Conservation (phyloP, 2,113 vertebrate genomes). For the Triplophysa dalaica region DNA sequence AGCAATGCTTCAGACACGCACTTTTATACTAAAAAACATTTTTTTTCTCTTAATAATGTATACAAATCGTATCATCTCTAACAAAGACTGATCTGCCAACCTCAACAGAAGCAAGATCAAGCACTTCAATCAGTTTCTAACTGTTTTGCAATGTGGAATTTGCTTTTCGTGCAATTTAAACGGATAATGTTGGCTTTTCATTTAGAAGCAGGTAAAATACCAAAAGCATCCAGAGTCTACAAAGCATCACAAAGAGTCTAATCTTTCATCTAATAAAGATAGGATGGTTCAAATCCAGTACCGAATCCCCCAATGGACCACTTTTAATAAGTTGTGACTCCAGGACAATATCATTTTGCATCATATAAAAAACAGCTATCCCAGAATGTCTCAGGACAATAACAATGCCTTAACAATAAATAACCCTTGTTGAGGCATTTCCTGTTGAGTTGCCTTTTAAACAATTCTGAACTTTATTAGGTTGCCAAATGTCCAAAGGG, state of each 20-base stretch:
- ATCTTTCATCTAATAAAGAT: slow-evolving; percentile 29
- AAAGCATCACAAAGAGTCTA: slow-evolving; percentile 37
- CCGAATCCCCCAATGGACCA: not conserved
- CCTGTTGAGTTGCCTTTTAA: slow-evolving; percentile 6
- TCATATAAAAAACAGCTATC: not conserved
- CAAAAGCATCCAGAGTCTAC: slow-evolving; percentile 33
- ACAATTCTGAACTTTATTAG: not conserved
- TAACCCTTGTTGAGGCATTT: not conserved
- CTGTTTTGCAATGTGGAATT: slow-evolving; percentile 17
- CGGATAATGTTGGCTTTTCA: slow-evolving; percentile 59
- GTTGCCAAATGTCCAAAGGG: not conserved
- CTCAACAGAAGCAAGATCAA: not conserved
- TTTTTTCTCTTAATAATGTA: too few species aligned
- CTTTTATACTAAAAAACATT: too few species aligned
- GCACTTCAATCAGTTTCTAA: not conserved
- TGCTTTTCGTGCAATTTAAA: slow-evolving; percentile 37
- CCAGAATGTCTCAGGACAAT: not conserved
- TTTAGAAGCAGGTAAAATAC: slow-evolving; percentile 48
- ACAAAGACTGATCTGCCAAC: too few species aligned
- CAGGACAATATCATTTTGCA: slow-evolving; percentile 24
- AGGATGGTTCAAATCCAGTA: slow-evolving; percentile 1
- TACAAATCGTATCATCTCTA: too few species aligned
- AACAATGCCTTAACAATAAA: not conserved
- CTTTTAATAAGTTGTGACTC: not conserved
- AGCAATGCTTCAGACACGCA: not conserved